These are phyloP conservation scores for Caenorhabditis doughertyi DNA, from an alignment of 2,888 invertebrate genomes.

Conservation along the genomic window DNA sequence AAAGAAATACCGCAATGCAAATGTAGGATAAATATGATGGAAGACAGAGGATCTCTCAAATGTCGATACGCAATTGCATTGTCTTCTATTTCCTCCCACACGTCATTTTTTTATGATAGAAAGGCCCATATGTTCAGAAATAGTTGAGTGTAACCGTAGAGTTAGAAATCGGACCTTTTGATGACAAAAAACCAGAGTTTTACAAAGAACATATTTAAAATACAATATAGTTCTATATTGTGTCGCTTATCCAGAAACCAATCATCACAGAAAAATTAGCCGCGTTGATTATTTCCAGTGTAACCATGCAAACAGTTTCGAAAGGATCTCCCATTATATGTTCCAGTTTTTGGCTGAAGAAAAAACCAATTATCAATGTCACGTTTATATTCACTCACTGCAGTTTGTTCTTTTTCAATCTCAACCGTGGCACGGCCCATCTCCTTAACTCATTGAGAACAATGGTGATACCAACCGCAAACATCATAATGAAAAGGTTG, in stretches of 20 bases:
- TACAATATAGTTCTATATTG: background rate
- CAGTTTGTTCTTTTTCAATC: conserved; percentile 1
- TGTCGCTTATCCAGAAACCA: conserved; percentile 29
- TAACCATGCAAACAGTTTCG: conserved; percentile 19
- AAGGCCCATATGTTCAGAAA: too few species aligned
- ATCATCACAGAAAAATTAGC: conserved; percentile 35
- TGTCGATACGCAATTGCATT: background rate
- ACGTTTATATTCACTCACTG: background rate
- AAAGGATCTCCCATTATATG: conserved; percentile 10
- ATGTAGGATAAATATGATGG: background rate
- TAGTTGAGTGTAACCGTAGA: too few species aligned
- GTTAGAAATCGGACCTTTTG: too few species aligned
- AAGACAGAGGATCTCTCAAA: background rate
- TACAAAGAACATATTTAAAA: too few species aligned
- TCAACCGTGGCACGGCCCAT: conserved; percentile 16
- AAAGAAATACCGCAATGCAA: background rate
- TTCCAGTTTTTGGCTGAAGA: conserved; percentile 22
- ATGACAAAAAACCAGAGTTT: too few species aligned
- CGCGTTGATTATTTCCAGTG: conserved; percentile 24
- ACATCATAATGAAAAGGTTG: conserved; percentile 43
- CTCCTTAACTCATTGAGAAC: conserved; percentile 18
- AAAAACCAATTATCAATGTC: background rate
- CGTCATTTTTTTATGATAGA: background rate
- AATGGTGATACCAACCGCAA: conserved; percentile 42
- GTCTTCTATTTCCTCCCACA: background rate